Evolutionary conservation across 2,888 invertebrate genomes (phyloP).

Genomic region (Pedicia rivosa): DNA sequence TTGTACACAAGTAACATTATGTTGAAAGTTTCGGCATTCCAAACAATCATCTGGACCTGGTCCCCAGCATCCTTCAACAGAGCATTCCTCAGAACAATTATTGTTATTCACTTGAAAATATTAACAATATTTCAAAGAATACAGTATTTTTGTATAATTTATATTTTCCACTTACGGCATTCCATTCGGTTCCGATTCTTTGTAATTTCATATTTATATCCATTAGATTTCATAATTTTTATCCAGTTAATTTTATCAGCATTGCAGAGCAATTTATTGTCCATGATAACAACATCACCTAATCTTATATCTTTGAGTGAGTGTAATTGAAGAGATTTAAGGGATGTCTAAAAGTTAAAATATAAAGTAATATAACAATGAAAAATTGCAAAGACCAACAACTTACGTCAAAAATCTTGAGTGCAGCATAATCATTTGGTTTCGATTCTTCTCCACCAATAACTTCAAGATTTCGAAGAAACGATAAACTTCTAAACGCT

Average conservation of each 20-base stretch:
- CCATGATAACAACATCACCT: slow-evolving; percentile 75
- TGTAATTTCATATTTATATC: slow-evolving; percentile 56
- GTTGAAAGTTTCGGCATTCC: slow-evolving; percentile 67
- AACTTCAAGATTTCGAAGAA: slow-evolving; percentile 81
- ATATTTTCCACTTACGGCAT: slow-evolving; percentile 73
- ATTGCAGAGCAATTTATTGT: slow-evolving; percentile 77
- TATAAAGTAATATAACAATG: neutral
- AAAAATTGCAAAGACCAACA: slow-evolving; percentile 8
- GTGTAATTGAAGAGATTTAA: slow-evolving; percentile 66
- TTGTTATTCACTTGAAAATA: slow-evolving; percentile 37
- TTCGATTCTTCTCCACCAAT: slow-evolving; percentile 83
- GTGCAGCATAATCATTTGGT: slow-evolving; percentile 68
- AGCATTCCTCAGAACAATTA: slow-evolving; percentile 78
- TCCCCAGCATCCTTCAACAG: slow-evolving; percentile 90
- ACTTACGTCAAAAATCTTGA: slow-evolving; percentile 66
- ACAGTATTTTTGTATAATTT: slow-evolving; percentile 17
- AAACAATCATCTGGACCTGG: slow-evolving; percentile 77
- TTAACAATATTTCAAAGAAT: slow-evolving; percentile 10
- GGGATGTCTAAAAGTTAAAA: slow-evolving; percentile 37
- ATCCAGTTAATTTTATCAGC: slow-evolving; percentile 74
- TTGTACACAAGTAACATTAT: slow-evolving; percentile 67
- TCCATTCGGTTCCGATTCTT: slow-evolving; percentile 53
- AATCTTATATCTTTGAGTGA: slow-evolving; percentile 74
- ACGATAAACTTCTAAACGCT: slow-evolving; percentile 75
- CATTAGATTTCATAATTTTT: slow-evolving; percentile 56